These are phyloP conservation scores for Diachrysia chrysitis DNA, from an alignment of 2,888 invertebrate genomes.

Conservation along the genomic window DNA sequence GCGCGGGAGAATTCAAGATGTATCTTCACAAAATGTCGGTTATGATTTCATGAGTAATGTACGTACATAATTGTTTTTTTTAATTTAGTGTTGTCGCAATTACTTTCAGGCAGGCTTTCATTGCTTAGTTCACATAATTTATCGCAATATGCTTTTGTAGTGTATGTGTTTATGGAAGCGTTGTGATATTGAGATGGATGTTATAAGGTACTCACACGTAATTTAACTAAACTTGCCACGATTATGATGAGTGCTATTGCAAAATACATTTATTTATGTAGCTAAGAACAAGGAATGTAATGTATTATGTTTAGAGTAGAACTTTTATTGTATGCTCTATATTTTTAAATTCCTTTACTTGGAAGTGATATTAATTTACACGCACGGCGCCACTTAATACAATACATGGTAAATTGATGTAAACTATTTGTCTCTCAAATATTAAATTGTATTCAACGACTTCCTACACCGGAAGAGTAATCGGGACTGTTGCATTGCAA, in stretches of 20 bases:
- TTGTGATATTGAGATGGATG: too few species aligned
- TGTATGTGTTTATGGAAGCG: too few species aligned
- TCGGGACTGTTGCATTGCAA: slow-evolving; percentile 27
- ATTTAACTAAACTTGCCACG: slow-evolving; percentile 81
- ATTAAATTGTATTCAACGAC: neutral
- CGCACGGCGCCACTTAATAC: neutral
- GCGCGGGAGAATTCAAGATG: slow-evolving; percentile 36
- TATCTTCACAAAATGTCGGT: slow-evolving; percentile 39
- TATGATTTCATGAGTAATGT: slow-evolving; percentile 13
- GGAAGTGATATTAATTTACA: neutral
- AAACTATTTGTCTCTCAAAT: neutral
- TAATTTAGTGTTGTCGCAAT: too few species aligned
- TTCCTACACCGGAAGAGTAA: neutral
- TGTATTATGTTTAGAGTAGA: neutral
- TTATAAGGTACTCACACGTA: slow-evolving; percentile 82
- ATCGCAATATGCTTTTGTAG: too few species aligned
- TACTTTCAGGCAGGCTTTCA: too few species aligned
- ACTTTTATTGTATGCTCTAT: neutral
- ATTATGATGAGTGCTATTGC: slow-evolving; percentile 84
- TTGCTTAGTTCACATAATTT: too few species aligned
- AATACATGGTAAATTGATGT: neutral
- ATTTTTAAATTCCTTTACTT: neutral
- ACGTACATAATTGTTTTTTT: too few species aligned
- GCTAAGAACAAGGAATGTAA: too few species aligned
- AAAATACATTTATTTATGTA: slow-evolving; percentile 78